Evolutionary conservation across 2,797 vertebrate genomes (phyloP).

Genomic region (Mastacembelus armatus): DNA sequence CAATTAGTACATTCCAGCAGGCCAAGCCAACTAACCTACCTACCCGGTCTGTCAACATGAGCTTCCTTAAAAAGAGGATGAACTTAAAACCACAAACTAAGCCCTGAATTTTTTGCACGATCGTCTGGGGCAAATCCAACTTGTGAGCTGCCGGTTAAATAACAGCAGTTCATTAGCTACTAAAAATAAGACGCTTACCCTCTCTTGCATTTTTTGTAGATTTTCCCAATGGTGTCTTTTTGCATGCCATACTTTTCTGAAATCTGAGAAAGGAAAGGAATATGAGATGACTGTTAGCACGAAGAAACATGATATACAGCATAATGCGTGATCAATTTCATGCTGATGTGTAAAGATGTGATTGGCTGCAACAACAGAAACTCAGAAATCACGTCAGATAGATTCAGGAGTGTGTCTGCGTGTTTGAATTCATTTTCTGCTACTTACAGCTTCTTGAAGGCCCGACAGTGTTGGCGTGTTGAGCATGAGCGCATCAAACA

Average conservation of each 20-base stretch:
- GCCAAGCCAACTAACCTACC: slow-evolving; percentile 63
- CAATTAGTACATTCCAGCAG: slow-evolving; percentile 77
- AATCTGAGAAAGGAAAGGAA: slow-evolving; percentile 86
- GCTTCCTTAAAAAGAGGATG: slow-evolving; percentile 54
- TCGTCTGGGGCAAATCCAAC: neutral
- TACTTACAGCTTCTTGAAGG: slow-evolving; percentile 92
- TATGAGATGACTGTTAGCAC: slow-evolving; percentile 43
- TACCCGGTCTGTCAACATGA: slow-evolving; percentile 62
- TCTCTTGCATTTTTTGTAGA: slow-evolving; percentile 99
- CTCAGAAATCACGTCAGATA: neutral
- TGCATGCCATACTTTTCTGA: slow-evolving; percentile 97
- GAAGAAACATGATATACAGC: slow-evolving; percentile 33
- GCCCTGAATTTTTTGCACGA: slow-evolving; percentile 13
- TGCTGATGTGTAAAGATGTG: no score
- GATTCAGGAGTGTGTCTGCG: slow-evolving; percentile 7
- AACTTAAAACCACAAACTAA: slow-evolving; percentile 56
- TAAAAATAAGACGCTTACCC: slow-evolving; percentile 86
- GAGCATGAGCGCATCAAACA: slow-evolving; percentile 97
- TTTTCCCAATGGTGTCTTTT: slow-evolving; percentile 94
- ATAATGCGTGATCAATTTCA: no score
- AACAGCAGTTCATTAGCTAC: neutral
- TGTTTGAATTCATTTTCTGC: neutral
- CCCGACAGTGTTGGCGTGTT: slow-evolving; percentile 92
- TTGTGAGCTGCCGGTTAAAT: neutral
- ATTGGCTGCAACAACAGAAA: neutral